These are phyloP conservation scores for Drosophila mercatorum DNA, from an alignment of 2,888 invertebrate species.

Conservation along the genomic window DNA sequence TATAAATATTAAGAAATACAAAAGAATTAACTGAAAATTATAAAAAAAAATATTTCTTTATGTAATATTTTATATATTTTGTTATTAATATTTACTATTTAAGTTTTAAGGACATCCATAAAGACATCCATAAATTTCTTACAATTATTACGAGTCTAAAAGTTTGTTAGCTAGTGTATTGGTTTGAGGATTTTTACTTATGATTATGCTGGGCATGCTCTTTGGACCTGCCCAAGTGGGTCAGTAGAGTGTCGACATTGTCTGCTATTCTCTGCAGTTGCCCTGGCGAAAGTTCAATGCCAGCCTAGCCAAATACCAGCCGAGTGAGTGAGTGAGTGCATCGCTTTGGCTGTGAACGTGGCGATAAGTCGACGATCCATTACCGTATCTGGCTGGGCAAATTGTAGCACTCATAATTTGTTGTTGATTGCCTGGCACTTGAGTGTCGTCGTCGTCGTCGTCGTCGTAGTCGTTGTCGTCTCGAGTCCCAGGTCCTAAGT, in stretches of 20 bases:
- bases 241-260: conserved; percentile 72
- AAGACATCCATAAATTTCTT: too few species aligned
- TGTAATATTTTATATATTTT: too few species aligned
- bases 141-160: background rate
- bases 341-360: conserved; percentile 33
- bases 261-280: conserved; percentile 30
- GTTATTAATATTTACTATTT: too few species aligned
- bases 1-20: too few species aligned
- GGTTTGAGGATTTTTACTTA: conserved; percentile 60
- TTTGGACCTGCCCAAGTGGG: conserved; percentile 62
- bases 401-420: conserved; percentile 79
- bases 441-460: conserved; percentile 33
- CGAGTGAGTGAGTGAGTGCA: conserved; percentile 72
- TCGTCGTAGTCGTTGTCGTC: conserved; percentile 26
- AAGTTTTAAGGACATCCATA: too few species aligned
- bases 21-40: too few species aligned
- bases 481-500: conserved; percentile 58
- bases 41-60: too few species aligned
- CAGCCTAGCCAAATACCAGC: conserved; percentile 27
- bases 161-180: conserved; percentile 31
- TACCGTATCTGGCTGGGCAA: conserved; percentile 56
- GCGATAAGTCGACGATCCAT: conserved; percentile 44
- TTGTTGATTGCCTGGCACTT: conserved; percentile 79
- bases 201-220: conserved; percentile 59
- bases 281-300: conserved; percentile 71